Percentiles rank a stretch among this genome's conserved stretches.
These are phyloP conservation scores for Euleptes europaea DNA, from an alignment of 2,113 vertebrate species.

Conservation along the genomic window DNA sequence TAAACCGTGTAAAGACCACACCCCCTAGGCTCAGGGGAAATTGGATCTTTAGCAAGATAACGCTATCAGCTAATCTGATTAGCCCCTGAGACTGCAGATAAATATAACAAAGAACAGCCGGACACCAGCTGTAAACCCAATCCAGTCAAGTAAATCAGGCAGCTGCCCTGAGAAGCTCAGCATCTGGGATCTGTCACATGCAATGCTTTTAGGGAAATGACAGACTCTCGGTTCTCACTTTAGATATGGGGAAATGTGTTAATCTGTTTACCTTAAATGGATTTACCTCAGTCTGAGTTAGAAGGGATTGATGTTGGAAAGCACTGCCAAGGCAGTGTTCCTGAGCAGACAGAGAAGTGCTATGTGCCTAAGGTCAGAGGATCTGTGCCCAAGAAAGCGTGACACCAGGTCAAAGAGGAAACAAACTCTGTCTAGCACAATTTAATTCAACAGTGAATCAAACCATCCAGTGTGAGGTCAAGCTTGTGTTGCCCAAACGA, in stretches of 20 bases:
- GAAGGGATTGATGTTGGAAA: constrained; percentile 40
- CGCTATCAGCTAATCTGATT: constrained; percentile 72
- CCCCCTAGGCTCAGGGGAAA: constrained; percentile 53
- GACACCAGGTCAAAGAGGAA: constrained; percentile 41
- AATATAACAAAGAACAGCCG: constrained; percentile 74
- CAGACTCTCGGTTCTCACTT: constrained; percentile 55
- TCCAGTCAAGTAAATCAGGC: constrained; percentile 64
- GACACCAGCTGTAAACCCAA: constrained; percentile 74
- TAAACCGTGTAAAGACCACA: constrained; percentile 46
- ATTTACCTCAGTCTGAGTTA: constrained; percentile 65
- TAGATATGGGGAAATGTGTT: constrained; percentile 66
- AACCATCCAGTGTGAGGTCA: constrained; percentile 43
- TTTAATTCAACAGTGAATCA: constrained; percentile 50
- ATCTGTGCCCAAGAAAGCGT: not conserved
- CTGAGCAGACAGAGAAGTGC: not conserved
- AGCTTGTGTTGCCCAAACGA: constrained; percentile 34
- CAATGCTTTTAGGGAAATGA: constrained; percentile 77
- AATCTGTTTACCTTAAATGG: constrained; percentile 72
- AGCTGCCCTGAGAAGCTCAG: constrained; percentile 70
- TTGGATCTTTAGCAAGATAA: constrained; percentile 68
- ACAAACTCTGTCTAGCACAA: not conserved
- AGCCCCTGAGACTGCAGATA: constrained; percentile 68
- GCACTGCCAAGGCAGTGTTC: not conserved
- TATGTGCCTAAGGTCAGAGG: not conserved
- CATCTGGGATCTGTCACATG: constrained; percentile 71